A percentile compares a stretch with the other conserved stretches of the same genome.
Conservation (phyloP, 2,888 invertebrate species). For the Sisyra nigra region DNA sequence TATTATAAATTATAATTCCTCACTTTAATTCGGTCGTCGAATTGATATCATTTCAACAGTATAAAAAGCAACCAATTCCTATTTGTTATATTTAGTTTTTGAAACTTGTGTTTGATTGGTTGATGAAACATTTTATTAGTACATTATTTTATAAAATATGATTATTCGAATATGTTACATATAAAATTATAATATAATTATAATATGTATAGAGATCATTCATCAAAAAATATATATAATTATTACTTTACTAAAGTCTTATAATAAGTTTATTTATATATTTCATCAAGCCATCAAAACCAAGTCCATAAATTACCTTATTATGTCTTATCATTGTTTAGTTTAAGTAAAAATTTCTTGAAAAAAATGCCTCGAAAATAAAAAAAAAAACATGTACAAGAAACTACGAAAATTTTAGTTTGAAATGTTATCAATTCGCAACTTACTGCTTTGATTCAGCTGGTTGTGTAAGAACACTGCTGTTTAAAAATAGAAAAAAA, state of each 20-base stretch:
- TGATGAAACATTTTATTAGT: not conserved
- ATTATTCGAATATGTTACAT: conserved; percentile 2
- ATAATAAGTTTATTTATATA: conserved; percentile 1
- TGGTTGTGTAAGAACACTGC: conserved; percentile 3
- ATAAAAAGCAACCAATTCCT: not conserved
- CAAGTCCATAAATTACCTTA: not conserved
- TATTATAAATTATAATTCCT: conserved; percentile 5
- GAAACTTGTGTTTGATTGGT: not conserved
- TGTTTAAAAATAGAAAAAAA: conserved; percentile 3
- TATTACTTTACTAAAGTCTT: conserved; percentile 4
- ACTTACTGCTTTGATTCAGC: conserved; percentile 7
- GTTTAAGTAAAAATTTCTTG: no score
- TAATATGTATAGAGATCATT: conserved; percentile 6
- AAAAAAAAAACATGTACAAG: no score
- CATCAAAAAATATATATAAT: conserved; percentile 5
- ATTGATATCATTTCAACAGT: conserved; percentile 3
- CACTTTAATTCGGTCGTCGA: conserved; percentile 8
- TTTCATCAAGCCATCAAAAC: not conserved
- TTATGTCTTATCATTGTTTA: no score
- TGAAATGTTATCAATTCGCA: conserved; percentile 4
- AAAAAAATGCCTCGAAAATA: no score
- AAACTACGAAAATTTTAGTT: not conserved
- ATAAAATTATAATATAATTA: conserved; percentile 5
- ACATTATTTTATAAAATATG: not conserved
- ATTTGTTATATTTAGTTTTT: not conserved